Percentiles rank a stretch among this genome's conserved stretches.
These are phyloP conservation scores for Amphibalanus amphitrite DNA, from an alignment of 1,140 invertebrate genomes.

Conservation along the genomic window DNA sequence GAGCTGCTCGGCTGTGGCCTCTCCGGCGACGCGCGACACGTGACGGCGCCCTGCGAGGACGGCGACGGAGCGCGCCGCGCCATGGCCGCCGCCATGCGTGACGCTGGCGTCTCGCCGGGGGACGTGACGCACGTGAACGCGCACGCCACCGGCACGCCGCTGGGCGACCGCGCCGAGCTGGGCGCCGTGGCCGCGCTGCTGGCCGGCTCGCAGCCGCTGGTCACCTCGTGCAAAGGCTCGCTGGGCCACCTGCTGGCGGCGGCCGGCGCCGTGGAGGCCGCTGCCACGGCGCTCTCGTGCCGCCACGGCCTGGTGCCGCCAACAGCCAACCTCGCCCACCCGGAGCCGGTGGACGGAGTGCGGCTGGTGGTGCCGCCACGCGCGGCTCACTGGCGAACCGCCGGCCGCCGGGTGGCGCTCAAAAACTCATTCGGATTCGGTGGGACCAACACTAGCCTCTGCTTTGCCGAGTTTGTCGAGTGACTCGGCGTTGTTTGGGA, in stretches of 20 bases:
- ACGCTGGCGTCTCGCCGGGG: conserved; percentile 41
- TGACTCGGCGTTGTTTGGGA: too few species aligned
- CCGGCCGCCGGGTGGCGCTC: conserved; percentile 45
- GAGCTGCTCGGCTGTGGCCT: conserved; percentile 93
- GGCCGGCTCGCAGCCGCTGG: conserved; percentile 29
- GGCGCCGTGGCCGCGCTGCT: conserved; percentile 50
- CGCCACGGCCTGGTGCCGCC: conserved; percentile 58
- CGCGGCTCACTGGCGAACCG: conserved; percentile 35
- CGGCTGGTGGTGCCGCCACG: conserved; percentile 48
- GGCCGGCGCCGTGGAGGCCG: conserved; percentile 79
- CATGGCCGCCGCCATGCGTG: conserved; percentile 68
- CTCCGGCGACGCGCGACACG: conserved; percentile 84
- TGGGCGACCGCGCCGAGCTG: conserved; percentile 81
- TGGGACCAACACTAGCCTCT: conserved; percentile 86
- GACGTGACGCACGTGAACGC: conserved; percentile 82
- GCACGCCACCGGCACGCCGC: conserved; percentile 92
- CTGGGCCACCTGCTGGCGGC: conserved; percentile 90
- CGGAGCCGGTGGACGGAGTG: conserved; percentile 33
- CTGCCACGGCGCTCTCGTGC: conserved; percentile 66
- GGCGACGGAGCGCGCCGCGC: conserved; percentile 72
- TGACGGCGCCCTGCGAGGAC: conserved; percentile 76
- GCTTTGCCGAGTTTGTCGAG: conserved; percentile 33
- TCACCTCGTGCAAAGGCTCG: conserved; percentile 87
- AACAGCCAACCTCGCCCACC: conserved; percentile 69
- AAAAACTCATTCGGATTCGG: conserved; percentile 99